Base-by-base conservation (phyloP, 1,140 invertebrate species). In the Gryon sp. region DNA sequence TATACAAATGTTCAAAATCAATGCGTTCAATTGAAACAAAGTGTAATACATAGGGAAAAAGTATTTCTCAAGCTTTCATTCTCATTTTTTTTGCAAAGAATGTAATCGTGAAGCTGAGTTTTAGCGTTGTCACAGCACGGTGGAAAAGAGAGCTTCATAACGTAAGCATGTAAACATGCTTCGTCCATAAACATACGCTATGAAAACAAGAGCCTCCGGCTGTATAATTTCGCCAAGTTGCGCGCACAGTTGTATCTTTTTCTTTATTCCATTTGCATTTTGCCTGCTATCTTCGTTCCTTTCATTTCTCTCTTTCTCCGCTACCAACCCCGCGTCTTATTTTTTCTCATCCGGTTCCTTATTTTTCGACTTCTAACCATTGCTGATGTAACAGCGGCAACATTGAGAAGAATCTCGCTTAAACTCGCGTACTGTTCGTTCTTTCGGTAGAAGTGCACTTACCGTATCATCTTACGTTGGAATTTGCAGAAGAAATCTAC, bases 401-500 rank as follows among this genome's bases (percentile, higher is more conserved):
- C 22, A 48, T 36, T 26, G 18, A 55, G 63, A 76, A 68, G n/a
- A 76, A 76, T 63, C 50, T 76, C 50, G 45, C 59, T 63, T 73
- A 73, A 63, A 63, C 69, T 28, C 34, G 24, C 19, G 19, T 32
- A 19, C 26, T 24, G 26, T 28, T 52, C 52, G 32, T 75, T 38
- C 48, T 62, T 55, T 55, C 22, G 52, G 36, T 28, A 45, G 18
- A 69, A 69, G 60, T 72, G 66, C 66, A 77, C 74, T 77, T 57
- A 77, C 55, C 40, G 52, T 76, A 76, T 76, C 73, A 69, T 69
- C 50, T 76, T 76, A 62, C 63, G 45, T 28, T 6, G 24, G 24
- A 11, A 59, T 69, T 76, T 68, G 59, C 34, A 55, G 38, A 65
- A 69, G 57, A 55, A 75, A 75, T 53, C 73, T 65, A 65, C 73